Percentiles rank a stretch among this genome's conserved stretches.
Evolutionary conservation across 1,140 invertebrate species (phyloP).

Genomic region (Drosophila ercepeae): DNA sequence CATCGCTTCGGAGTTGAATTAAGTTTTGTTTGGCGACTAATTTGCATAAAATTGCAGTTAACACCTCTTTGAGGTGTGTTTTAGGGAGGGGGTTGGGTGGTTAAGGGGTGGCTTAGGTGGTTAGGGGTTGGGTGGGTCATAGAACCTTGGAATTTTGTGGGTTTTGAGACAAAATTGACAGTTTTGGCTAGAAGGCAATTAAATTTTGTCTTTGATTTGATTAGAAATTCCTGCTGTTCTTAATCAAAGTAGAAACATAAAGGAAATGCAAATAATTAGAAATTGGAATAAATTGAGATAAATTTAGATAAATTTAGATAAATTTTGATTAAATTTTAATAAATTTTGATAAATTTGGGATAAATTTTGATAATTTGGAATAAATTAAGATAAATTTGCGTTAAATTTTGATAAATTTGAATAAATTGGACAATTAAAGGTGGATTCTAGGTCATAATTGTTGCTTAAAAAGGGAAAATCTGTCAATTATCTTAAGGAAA

Average conservation of each 20-base stretch:
- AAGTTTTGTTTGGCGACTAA: slow-evolving; percentile 37
- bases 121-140: slow-evolving; percentile 3
- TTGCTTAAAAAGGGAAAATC: too few species aligned
- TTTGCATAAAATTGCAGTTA: slow-evolving; percentile 74
- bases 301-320: too few species aligned
- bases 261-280: neutral
- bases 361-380: too few species aligned
- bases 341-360: too few species aligned
- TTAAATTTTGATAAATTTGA: too few species aligned
- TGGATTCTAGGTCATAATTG: slow-evolving; percentile 1
- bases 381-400: too few species aligned
- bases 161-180: slow-evolving; percentile 10
- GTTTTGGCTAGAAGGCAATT: slow-evolving; percentile 22
- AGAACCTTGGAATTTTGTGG: slow-evolving; percentile 12
- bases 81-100: neutral
- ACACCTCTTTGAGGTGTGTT: slow-evolving; percentile 57
- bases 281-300: too few species aligned
- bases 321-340: too few species aligned
- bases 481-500: too few species aligned
- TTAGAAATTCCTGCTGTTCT: slow-evolving; percentile 20
- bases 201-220: slow-evolving; percentile 25
- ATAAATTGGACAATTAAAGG: slow-evolving; percentile 22
- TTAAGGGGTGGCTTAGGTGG: slow-evolving; percentile 5
- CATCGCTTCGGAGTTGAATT: slow-evolving; percentile 42
- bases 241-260: neutral